Evolutionary conservation across 2,113 vertebrate genomes (phyloP).

Genomic region (Anolis carolinensis): DNA sequence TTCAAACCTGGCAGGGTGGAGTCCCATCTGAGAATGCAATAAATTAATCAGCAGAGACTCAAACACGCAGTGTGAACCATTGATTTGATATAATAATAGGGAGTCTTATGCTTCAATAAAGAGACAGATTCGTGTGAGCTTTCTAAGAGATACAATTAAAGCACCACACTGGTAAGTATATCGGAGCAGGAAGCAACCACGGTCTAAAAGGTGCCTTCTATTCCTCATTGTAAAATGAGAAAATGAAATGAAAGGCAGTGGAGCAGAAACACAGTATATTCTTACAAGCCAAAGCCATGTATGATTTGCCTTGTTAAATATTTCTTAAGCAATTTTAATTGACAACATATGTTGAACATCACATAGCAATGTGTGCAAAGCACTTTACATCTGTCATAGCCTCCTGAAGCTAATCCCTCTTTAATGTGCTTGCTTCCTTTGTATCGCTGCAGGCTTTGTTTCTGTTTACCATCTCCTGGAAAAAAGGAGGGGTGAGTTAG

Average conservation of each 20-base stretch:
- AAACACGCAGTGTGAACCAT: background rate
- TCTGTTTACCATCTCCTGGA: conserved; percentile 62
- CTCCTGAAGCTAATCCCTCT: conserved; percentile 67
- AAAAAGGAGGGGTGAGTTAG: conserved; percentile 14
- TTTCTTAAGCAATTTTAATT: conserved; percentile 78
- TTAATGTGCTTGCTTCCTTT: conserved; percentile 63
- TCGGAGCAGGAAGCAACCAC: conserved; percentile 7
- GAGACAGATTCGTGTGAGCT: background rate
- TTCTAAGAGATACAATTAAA: conserved; percentile 42
- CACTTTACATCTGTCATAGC: conserved; percentile 70
- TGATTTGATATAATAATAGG: background rate
- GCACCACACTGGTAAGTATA: conserved; percentile 34
- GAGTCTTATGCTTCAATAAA: conserved; percentile 2
- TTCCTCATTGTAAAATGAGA: conserved; percentile 36
- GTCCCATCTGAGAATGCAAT: background rate
- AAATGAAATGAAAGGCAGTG: conserved; percentile 55
- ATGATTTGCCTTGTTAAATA: conserved; percentile 74
- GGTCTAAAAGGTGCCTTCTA: conserved; percentile 27
- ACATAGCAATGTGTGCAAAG: conserved; percentile 68
- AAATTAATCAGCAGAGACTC: background rate
- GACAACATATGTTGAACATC: conserved; percentile 74
- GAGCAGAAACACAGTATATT: conserved; percentile 65
- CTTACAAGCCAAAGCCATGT: conserved; percentile 52
- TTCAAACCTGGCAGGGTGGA: background rate
- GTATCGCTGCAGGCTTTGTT: conserved; percentile 64